Evolutionary conservation across 2,113 vertebrate species (phyloP), one percentile per base, ranked within the genome.

Genomic region (Oreocharis arfaki): DNA sequence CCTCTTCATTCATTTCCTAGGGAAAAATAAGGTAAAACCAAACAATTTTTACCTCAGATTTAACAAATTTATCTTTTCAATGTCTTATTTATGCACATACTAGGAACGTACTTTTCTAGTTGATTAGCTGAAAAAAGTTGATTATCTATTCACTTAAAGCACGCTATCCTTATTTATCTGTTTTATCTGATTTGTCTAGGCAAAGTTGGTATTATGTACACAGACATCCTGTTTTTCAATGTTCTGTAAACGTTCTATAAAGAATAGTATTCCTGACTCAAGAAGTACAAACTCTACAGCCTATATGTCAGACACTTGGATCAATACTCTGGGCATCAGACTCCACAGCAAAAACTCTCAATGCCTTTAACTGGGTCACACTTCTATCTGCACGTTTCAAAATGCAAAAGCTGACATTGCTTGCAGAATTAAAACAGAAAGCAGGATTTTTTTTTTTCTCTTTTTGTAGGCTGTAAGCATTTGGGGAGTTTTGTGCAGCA

Each of bases 1-100:
- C 35, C 32, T 90, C 77, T 84, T 95, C 33, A 71, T 89, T 91
- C 46, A 90, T 44, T 94, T 96, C 60, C 55, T 19, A 41, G 7
- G 6, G 4, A 21, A 16, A 22, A 74, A 28, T 6, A 15, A 44
- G 1, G 6, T 1, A 61, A 90, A 74, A 55, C 1, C 6, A 81
- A 87, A 60, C 11, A 35, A 23, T 13, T 28, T 78, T 57, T 41
- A 75, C 76, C 26, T 84, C 57, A 33, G 28, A 17, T 50, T 89
- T 67, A 79, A 56, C 4, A 92, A 89, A 77, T 13, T 7, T 28
- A 35, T 47, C 35, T 79, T 95, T 86, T 76, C 17, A 20, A 49
- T 81, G 87, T 92, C 47, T 80, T 33, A 15, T 80, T 81, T 80
- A 83, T 75, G 17, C 46, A 76, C 28, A 41, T 93, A 83, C 47